A percentile compares a stretch with the other conserved stretches of the same genome.
Evolutionary conservation across 2,888 invertebrate species (phyloP).

Genomic region (Loripinus fragilis): DNA sequence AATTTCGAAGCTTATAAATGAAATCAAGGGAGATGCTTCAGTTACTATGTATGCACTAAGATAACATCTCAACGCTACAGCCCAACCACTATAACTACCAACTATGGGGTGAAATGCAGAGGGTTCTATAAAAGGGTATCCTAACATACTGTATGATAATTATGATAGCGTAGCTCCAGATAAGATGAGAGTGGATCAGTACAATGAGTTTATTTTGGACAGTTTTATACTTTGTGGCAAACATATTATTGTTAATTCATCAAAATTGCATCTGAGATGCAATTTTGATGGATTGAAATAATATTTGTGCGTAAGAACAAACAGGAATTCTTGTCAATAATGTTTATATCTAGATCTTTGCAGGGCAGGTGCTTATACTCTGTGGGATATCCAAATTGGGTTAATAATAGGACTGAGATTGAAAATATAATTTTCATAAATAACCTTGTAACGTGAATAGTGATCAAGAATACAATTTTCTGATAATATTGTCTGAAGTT

Average conservation of each 20-base stretch:
- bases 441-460: conserved; percentile 31
- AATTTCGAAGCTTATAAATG: conserved; percentile 58
- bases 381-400: conserved; percentile 31
- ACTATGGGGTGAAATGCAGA: conserved; percentile 48
- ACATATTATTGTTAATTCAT: too few species aligned
- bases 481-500: conserved; percentile 29
- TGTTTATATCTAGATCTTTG: too few species aligned
- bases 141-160: conserved; percentile 38
- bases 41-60: conserved; percentile 58
- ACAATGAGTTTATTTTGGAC: too few species aligned
- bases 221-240: too few species aligned
- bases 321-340: too few species aligned
- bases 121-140: conserved; percentile 23
- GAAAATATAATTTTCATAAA: conserved; percentile 52
- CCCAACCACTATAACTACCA: conserved; percentile 54
- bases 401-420: conserved; percentile 48
- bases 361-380: conserved; percentile 46
- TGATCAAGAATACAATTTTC: conserved; percentile 45
- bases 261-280: too few species aligned
- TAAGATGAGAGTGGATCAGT: too few species aligned
- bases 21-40: conserved; percentile 57
- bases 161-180: conserved; percentile 14
- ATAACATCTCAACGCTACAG: conserved; percentile 53
- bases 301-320: too few species aligned
- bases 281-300: too few species aligned